Evolutionary conservation across 1,140 invertebrate species (phyloP).

Genomic region (Caenorhabditis latens): DNA sequence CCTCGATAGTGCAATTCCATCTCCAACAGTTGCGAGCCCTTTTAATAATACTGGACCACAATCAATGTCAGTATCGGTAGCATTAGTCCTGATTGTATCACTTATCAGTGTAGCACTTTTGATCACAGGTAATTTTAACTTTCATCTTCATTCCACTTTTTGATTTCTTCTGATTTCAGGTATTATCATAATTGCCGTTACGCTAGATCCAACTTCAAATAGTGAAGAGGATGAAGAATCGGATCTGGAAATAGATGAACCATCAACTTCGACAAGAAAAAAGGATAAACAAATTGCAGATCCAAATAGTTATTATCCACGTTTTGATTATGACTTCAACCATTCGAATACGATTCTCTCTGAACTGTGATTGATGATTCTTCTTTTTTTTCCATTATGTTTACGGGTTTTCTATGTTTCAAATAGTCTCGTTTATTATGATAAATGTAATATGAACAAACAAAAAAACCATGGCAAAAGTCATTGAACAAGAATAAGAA

Average conservation of each 20-base stretch:
- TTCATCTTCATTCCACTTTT: neutral
- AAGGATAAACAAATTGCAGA: constrained; percentile 15
- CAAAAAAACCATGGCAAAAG: constrained; percentile 30
- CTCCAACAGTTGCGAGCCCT: constrained; percentile 21
- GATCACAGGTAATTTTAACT: constrained; percentile 7
- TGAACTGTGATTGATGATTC: constrained; percentile 18
- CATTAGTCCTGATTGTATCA: constrained; percentile 41
- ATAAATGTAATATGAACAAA: constrained; percentile 17
- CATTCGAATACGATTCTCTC: constrained; percentile 40
- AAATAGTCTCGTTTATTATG: neutral
- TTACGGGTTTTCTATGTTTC: constrained; percentile 25
- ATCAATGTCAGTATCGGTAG: constrained; percentile 42
- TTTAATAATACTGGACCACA: constrained; percentile 30
- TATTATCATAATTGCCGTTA: constrained; percentile 45
- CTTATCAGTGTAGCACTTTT: constrained; percentile 41
- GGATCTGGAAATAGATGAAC: constrained; percentile 33
- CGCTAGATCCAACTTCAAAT: constrained; percentile 51
- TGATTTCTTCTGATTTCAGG: neutral
- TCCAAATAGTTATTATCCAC: constrained; percentile 40
- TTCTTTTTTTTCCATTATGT: neutral
- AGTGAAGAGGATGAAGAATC: constrained; percentile 50
- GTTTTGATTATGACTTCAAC: constrained; percentile 54
- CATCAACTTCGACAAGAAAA: neutral
- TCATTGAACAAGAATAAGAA: constrained; percentile 51
- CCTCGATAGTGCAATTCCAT: constrained; percentile 32